Evolutionary conservation across 1,140 invertebrate genomes (phyloP).

Genomic region (Drosophila gunungcola): DNA sequence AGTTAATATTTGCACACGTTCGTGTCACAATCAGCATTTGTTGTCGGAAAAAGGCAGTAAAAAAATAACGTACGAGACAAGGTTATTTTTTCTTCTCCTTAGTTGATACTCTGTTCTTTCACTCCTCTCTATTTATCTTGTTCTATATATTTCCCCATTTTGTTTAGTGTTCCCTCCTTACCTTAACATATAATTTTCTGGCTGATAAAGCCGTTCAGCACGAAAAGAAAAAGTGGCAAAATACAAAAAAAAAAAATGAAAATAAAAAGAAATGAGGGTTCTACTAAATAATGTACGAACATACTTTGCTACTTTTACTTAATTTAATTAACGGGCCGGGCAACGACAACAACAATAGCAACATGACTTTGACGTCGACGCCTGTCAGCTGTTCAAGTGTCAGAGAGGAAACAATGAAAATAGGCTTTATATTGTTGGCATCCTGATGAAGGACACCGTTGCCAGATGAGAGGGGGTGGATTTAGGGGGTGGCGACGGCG

Average conservation of each 20-base stretch:
- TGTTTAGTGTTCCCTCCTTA: background rate
- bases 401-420: constrained; percentile 76
- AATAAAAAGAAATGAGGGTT: constrained; percentile 1
- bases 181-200: constrained; percentile 26
- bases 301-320: constrained; percentile 82
- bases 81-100: background rate
- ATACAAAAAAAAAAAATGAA: background rate
- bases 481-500: background rate
- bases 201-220: constrained; percentile 50
- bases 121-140: constrained; percentile 6
- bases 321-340: constrained; percentile 79
- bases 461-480: constrained; percentile 1
- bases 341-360: constrained; percentile 42
- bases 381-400: constrained; percentile 78
- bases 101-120: background rate
- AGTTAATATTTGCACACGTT: constrained; percentile 36
- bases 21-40: constrained; percentile 24
- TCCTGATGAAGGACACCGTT: constrained; percentile 65
- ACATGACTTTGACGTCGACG: constrained; percentile 45
- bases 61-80: no score
- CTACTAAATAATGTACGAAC: constrained; percentile 69
- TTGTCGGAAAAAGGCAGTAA: background rate
- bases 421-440: constrained; percentile 79
- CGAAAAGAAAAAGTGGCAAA: constrained; percentile 18
- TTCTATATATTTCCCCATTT: constrained; percentile 5